Evolutionary conservation across 1,140 invertebrate genomes (phyloP).

Genomic region (Brachionus calyciflorus): DNA sequence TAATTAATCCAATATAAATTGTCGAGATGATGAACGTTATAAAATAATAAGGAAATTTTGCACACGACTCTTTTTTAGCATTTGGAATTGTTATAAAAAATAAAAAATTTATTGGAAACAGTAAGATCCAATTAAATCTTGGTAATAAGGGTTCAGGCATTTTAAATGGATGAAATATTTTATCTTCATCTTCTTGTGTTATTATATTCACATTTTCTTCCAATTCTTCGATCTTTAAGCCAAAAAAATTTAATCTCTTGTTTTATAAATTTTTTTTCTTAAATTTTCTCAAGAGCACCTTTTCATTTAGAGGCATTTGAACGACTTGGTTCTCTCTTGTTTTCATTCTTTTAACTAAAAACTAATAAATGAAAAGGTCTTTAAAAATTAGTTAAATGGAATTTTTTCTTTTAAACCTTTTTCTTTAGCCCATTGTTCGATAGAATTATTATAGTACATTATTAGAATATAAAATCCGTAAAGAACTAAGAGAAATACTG

Average conservation of each 20-base stretch:
- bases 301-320: too few relatives aligned
- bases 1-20: conserved; percentile 79
- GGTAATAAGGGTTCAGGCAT: not conserved
- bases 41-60: conserved; percentile 75
- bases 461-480: conserved; percentile 57
- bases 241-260: too few relatives aligned
- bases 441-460: conserved; percentile 56
- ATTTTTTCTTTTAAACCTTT: too few relatives aligned
- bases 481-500: conserved; percentile 53
- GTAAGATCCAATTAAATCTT: not conserved
- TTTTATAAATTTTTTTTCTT: too few relatives aligned
- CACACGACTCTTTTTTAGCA: not conserved
- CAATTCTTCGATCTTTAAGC: too few relatives aligned
- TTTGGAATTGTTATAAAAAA: conserved; percentile 22
- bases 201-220: not conserved
- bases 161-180: not conserved
- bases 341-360: too few relatives aligned
- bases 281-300: too few relatives aligned
- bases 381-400: too few relatives aligned
- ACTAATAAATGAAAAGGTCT: too few relatives aligned
- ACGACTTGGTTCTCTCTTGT: too few relatives aligned
- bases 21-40: conserved; percentile 82
- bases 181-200: not conserved
- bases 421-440: conserved; percentile 53
- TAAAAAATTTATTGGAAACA: conserved; percentile 8